Percentiles rank a stretch among this genome's conserved stretches.
phyloP scores from a whole-genome alignment of 2,888 invertebrate species.

The Matsumyia berberina region DNA sequence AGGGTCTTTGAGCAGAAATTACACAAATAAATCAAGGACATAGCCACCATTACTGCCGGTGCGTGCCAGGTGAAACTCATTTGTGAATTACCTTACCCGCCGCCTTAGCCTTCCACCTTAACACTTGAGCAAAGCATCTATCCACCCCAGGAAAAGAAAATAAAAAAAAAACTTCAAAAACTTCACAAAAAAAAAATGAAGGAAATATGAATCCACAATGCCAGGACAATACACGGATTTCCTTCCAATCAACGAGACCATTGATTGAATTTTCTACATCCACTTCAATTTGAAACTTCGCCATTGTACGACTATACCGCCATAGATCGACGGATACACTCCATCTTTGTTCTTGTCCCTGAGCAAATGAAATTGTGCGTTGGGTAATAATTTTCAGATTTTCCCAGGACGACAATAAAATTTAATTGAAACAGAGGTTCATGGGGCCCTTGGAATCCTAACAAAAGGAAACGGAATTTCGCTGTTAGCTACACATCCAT shows the following conservation, averaged over 20 bases:
- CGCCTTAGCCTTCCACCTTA: background rate
- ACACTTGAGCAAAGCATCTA: background rate
- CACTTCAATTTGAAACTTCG: background rate
- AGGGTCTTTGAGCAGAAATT: constrained; percentile 26
- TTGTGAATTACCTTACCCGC: background rate
- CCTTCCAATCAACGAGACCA: background rate
- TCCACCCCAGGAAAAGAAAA: background rate
- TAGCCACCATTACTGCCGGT: background rate
- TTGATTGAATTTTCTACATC: background rate
- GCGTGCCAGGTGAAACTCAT: constrained; percentile 28
- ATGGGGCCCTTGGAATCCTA: background rate
- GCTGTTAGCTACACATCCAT: background rate
- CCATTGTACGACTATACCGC: background rate
- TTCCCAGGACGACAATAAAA: constrained; percentile 43
- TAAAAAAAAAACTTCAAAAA: background rate
- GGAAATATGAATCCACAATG: background rate
- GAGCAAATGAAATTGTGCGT: constrained; percentile 18
- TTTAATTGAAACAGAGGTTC: constrained; percentile 48
- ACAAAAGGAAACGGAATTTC: constrained; percentile 10
- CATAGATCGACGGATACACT: background rate
- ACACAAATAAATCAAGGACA: constrained; percentile 38
- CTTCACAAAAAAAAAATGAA: no score
- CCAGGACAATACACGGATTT: background rate
- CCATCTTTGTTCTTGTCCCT: background rate
- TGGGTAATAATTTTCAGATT: constrained; percentile 12